These are phyloP conservation scores for Sorex maritimensis DNA, from an alignment of 2,797 vertebrate genomes.

Conservation along the genomic window DNA sequence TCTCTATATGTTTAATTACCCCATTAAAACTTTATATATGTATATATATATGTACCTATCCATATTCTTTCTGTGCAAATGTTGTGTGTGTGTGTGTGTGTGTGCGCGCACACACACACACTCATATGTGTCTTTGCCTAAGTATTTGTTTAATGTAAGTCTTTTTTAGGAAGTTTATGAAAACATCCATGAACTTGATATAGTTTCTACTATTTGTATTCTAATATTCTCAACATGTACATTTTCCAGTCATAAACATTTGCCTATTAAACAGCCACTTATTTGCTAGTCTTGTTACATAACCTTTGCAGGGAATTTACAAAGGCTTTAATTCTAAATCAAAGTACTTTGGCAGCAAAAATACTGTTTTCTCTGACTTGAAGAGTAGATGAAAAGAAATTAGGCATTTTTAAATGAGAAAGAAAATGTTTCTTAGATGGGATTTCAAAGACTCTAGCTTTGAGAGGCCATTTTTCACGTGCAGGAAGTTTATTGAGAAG, in stretches of 20 bases:
- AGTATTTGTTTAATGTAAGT: slow-evolving; percentile 13
- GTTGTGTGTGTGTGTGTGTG: background rate
- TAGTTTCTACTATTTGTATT: background rate
- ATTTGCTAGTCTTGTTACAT: slow-evolving; percentile 33
- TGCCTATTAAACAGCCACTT: background rate
- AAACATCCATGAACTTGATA: background rate
- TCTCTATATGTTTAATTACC: background rate
- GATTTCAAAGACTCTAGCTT: background rate
- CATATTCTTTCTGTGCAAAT: background rate
- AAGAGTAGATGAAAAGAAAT: background rate
- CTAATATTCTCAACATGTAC: background rate
- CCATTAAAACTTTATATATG: background rate
- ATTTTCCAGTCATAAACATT: background rate
- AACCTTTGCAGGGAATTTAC: background rate
- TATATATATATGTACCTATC: background rate
- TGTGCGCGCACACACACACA: too few species aligned
- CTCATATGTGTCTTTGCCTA: background rate
- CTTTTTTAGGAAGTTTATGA: background rate
- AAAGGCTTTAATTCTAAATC: background rate
- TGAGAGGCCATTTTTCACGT: background rate
- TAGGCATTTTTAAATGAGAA: background rate
- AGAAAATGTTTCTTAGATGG: background rate
- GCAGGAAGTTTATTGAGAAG: background rate
- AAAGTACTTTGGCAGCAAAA: slow-evolving; percentile 24
- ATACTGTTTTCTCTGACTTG: background rate